Conservation (phyloP, 2,888 invertebrate genomes). For the Macrosoma leucophasiata region DNA sequence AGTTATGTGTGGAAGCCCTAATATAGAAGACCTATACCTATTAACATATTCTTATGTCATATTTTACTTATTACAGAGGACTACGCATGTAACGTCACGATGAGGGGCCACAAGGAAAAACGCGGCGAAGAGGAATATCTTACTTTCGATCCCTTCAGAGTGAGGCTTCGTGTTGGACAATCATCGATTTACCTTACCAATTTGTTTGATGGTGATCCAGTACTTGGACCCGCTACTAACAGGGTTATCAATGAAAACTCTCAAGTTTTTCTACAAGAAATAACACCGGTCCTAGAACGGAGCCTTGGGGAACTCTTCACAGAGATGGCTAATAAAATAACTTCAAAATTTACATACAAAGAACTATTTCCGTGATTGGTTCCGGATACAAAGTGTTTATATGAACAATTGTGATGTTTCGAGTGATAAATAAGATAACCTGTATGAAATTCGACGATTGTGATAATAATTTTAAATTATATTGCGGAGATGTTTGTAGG, state of each 20-base stretch:
- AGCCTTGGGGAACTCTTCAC: conserved; percentile 80
- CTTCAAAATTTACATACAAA: conserved; percentile 79
- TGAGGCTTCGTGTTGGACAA: conserved; percentile 76
- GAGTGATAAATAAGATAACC: conserved; percentile 7
- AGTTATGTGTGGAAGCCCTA: too few species aligned
- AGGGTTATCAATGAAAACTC: conserved; percentile 81
- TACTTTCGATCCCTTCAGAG: conserved; percentile 78
- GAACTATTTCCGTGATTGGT: conserved; percentile 78
- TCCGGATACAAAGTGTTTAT: conserved; percentile 14
- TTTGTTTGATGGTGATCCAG: conserved; percentile 79
- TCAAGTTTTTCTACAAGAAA: conserved; percentile 79
- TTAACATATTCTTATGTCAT: neutral
- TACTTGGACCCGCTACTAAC: conserved; percentile 80
- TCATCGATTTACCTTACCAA: conserved; percentile 78
- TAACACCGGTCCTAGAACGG: conserved; percentile 79
- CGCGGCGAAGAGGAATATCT: conserved; percentile 76
- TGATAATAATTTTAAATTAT: neutral
- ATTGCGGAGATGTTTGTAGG: too few species aligned
- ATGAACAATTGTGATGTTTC: conserved; percentile 17
- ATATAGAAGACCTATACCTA: neutral
- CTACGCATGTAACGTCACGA: conserved; percentile 78
- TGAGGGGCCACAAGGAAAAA: conserved; percentile 76
- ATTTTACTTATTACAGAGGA: conserved; percentile 68
- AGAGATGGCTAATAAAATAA: conserved; percentile 81
- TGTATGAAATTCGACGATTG: neutral